Conservation (phyloP, 2,888 invertebrate genomes). For the Oscheius myriophilus region DNA sequence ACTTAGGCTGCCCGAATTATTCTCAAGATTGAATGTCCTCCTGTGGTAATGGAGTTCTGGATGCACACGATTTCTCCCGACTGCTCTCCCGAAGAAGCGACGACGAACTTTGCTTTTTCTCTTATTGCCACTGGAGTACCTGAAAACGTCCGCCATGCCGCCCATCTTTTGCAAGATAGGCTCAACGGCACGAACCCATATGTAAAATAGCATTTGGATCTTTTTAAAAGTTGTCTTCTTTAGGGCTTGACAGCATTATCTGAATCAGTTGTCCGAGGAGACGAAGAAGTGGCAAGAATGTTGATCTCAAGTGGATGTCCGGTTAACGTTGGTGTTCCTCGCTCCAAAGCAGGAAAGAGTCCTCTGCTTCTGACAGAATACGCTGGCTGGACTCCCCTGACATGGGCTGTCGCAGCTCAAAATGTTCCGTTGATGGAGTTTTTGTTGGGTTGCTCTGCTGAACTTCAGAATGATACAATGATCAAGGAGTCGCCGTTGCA, state of each 20-base stretch:
- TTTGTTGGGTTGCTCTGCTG: conserved; percentile 82
- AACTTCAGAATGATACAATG: conserved; percentile 77
- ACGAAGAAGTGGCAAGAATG: conserved; percentile 27
- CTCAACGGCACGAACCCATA: conserved; percentile 14
- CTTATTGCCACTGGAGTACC: conserved; percentile 17
- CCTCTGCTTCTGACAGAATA: conserved; percentile 35
- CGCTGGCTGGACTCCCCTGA: conserved; percentile 43
- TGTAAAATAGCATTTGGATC: background rate
- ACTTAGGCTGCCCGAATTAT: conserved; percentile 37
- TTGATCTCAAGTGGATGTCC: conserved; percentile 34
- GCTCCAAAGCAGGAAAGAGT: conserved; percentile 18
- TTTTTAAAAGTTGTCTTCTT: background rate
- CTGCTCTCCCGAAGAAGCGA: conserved; percentile 30
- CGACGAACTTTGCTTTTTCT: conserved; percentile 32
- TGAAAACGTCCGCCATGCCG: conserved; percentile 14
- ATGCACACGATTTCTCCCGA: conserved; percentile 20
- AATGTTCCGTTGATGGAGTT: conserved; percentile 71
- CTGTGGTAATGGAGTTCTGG: conserved; percentile 34
- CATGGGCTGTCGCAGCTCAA: conserved; percentile 47
- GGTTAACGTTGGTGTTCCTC: conserved; percentile 32
- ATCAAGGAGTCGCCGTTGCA: conserved; percentile 88
- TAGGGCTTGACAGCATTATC: conserved; percentile 36
- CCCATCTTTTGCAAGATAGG: conserved; percentile 10
- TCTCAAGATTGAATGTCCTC: conserved; percentile 36
- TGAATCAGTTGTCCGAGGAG: conserved; percentile 36